phyloP scores from a whole-genome alignment of 1,140 invertebrate species.

The Magallana angulata region DNA sequence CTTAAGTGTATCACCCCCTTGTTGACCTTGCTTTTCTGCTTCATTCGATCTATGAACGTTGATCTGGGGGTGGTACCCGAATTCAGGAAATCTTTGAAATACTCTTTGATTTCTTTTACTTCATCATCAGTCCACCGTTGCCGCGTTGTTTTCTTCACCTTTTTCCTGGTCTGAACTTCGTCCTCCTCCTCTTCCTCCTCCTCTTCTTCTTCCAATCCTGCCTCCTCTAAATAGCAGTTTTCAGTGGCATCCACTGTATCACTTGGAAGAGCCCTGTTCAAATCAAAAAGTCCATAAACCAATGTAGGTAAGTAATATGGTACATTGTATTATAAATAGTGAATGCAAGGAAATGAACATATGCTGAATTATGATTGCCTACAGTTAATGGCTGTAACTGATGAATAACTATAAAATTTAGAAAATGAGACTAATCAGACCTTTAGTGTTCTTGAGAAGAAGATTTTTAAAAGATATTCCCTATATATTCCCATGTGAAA shows the following conservation, averaged over 20 bases:
- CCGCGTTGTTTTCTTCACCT: not conserved
- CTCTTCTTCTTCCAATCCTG: constrained; percentile 28
- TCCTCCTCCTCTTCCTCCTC: constrained; percentile 27
- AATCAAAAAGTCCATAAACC: too few relatives aligned
- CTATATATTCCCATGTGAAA: too few relatives aligned
- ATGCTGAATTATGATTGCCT: constrained; percentile 15
- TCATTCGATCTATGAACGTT: constrained; percentile 38
- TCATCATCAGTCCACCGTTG: constrained; percentile 41
- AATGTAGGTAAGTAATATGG: too few relatives aligned
- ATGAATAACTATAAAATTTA: constrained; percentile 17
- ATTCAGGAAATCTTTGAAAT: constrained; percentile 40
- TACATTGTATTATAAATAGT: not conserved
- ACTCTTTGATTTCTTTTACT: constrained; percentile 39
- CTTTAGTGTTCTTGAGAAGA: not conserved
- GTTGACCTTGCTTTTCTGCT: constrained; percentile 40
- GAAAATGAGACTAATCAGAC: constrained; percentile 15
- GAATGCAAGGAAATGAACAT: constrained; percentile 15
- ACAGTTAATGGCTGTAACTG: constrained; percentile 15
- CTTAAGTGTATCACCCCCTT: constrained; percentile 16
- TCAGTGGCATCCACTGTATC: not conserved
- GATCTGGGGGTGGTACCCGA: constrained; percentile 41
- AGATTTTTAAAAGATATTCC: too few relatives aligned
- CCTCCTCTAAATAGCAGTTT: not conserved
- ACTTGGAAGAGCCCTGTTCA: too few relatives aligned
- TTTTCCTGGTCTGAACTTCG: not conserved